Evolutionary conservation across 2,888 invertebrate genomes (phyloP).

Genomic region (Leptarthrus brevirostris): DNA sequence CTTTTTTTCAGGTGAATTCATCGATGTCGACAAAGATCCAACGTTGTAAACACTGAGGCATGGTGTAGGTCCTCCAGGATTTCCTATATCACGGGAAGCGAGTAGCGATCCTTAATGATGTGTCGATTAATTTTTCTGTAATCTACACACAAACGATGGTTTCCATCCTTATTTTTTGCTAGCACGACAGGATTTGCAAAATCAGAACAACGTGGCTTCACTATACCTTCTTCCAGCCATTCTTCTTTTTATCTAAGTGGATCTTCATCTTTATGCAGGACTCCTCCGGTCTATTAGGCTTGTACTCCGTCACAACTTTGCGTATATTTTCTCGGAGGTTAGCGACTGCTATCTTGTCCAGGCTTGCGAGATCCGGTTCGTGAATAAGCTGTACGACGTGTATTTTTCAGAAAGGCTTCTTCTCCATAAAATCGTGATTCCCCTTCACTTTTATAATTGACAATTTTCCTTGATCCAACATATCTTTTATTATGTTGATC

Average conservation of each 20-base stretch:
- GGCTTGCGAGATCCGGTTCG: not conserved
- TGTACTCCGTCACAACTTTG: not conserved
- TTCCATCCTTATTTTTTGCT: no score
- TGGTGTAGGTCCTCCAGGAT: no score
- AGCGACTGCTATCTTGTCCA: not conserved
- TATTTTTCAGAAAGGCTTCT: not conserved
- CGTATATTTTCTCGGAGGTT: not conserved
- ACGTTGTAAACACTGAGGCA: no score
- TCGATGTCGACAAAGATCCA: no score
- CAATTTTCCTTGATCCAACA: not conserved
- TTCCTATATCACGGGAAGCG: no score
- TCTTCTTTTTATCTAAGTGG: not conserved
- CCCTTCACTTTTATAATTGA: not conserved
- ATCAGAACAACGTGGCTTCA: no score
- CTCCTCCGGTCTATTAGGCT: not conserved
- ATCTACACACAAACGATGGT: no score
- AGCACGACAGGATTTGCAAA: no score
- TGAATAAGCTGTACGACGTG: not conserved
- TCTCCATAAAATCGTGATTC: not conserved
- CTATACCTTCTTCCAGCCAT: no score
- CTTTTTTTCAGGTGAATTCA: no score
- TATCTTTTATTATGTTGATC: not conserved
- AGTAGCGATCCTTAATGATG: no score
- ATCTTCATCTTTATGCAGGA: not conserved
- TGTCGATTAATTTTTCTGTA: no score